These are phyloP conservation scores for Phaetusa simplex DNA, from an alignment of 2,113 vertebrate species.

Conservation along the genomic window DNA sequence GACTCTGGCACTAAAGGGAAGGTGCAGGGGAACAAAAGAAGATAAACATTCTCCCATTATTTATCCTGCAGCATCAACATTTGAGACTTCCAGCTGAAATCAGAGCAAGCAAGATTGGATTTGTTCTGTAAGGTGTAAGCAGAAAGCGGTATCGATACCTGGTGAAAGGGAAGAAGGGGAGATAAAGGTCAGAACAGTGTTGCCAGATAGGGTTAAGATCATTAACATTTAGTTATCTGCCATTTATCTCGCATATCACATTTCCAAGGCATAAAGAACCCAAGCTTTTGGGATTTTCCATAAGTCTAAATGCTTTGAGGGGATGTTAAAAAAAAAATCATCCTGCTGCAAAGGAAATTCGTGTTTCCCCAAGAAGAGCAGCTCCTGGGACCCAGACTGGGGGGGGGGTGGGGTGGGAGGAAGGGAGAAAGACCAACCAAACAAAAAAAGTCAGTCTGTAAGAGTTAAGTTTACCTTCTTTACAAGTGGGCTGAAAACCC, in stretches of 20 bases:
- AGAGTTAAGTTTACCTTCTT: not conserved
- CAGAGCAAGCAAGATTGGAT: not conserved
- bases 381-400: not conserved
- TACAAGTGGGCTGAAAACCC: not conserved
- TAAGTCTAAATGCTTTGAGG: too few species aligned
- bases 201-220: not conserved
- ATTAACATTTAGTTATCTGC: not conserved
- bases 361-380: not conserved
- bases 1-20: not conserved
- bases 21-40: not conserved
- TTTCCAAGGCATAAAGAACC: not conserved
- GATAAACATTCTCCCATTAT: not conserved
- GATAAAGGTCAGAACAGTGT: not conserved
- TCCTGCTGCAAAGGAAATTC: not conserved
- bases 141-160: not conserved
- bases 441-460: not conserved
- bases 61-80: not conserved
- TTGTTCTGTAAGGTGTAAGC: not conserved
- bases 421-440: not conserved
- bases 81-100: not conserved
- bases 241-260: not conserved
- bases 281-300: not conserved
- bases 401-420: too few species aligned
- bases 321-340: too few species aligned
- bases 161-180: conserved; percentile 21